Evolutionary conservation across 2,797 vertebrate genomes (phyloP).

Genomic region (Lepilemur septentrionalis): DNA sequence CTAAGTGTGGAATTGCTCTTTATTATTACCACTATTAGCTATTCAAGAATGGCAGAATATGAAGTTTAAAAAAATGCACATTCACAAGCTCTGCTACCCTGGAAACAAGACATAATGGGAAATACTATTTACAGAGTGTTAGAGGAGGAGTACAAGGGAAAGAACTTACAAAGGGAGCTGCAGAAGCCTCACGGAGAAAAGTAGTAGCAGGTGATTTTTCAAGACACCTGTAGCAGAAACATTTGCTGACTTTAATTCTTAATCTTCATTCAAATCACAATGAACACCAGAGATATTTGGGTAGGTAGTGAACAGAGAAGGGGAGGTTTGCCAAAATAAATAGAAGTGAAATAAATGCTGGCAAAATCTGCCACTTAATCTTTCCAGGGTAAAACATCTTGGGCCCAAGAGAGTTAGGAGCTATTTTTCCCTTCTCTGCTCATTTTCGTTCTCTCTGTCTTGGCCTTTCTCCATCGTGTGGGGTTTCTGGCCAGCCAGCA

Average conservation of each 20-base stretch:
- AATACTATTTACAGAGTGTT: neutral
- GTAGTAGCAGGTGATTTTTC: neutral
- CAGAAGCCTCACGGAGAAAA: neutral
- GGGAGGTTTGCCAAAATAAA: slow-evolving; percentile 38
- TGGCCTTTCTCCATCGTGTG: neutral
- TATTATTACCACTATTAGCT: neutral
- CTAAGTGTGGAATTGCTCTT: neutral
- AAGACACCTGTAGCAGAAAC: neutral
- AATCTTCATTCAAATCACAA: neutral
- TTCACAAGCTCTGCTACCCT: neutral
- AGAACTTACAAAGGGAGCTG: neutral
- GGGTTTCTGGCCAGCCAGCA: slow-evolving; percentile 49
- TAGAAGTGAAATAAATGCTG: neutral
- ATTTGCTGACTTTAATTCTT: neutral
- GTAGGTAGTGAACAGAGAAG: neutral
- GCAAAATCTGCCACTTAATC: neutral
- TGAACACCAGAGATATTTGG: neutral
- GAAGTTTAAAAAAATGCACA: slow-evolving; percentile 27
- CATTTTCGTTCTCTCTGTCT: neutral
- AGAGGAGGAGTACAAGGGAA: neutral
- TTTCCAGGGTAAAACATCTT: neutral
- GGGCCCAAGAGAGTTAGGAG: neutral
- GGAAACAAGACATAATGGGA: neutral
- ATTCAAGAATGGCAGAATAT: neutral
- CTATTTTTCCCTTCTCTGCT: neutral